Conservation (phyloP, 2,888 invertebrate species). For the Athripsodes cinereus region DNA sequence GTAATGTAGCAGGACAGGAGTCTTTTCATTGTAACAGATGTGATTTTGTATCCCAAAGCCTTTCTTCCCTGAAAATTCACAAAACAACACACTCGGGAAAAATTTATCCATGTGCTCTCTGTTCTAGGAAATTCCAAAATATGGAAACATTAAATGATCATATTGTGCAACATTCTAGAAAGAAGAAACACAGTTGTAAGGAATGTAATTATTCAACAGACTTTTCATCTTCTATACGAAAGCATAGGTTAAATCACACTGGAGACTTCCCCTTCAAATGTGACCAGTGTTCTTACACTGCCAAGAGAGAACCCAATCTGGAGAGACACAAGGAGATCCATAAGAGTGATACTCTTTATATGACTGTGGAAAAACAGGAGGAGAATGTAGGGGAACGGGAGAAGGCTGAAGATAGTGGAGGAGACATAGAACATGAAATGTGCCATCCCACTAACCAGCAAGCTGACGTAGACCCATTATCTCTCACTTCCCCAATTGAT, state of each 20-base stretch:
- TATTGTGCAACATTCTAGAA: conserved; percentile 3
- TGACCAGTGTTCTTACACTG: conserved; percentile 14
- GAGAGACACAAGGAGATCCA: conserved; percentile 15
- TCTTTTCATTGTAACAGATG: conserved; percentile 11
- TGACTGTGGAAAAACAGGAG: neutral
- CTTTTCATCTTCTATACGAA: conserved; percentile 14
- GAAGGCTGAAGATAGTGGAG: neutral
- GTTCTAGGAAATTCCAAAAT: neutral
- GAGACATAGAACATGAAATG: neutral
- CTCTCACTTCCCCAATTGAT: neutral
- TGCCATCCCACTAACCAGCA: neutral
- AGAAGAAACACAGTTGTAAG: conserved; percentile 12
- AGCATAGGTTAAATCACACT: conserved; percentile 16
- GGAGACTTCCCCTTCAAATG: conserved; percentile 13
- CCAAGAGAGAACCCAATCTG: conserved; percentile 15
- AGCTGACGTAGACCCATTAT: neutral
- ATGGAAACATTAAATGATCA: conserved; percentile 3
- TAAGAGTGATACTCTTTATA: neutral
- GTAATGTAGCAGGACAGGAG: neutral
- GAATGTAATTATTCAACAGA: conserved; percentile 16
- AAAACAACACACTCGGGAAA: conserved; percentile 7
- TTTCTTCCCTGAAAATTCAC: neutral
- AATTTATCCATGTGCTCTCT: conserved; percentile 2
- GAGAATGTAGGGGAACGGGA: neutral
- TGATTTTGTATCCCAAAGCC: neutral